These are phyloP conservation scores for Zaprionus ghesquierei DNA, from an alignment of 1,140 invertebrate species.

Conservation along the genomic window DNA sequence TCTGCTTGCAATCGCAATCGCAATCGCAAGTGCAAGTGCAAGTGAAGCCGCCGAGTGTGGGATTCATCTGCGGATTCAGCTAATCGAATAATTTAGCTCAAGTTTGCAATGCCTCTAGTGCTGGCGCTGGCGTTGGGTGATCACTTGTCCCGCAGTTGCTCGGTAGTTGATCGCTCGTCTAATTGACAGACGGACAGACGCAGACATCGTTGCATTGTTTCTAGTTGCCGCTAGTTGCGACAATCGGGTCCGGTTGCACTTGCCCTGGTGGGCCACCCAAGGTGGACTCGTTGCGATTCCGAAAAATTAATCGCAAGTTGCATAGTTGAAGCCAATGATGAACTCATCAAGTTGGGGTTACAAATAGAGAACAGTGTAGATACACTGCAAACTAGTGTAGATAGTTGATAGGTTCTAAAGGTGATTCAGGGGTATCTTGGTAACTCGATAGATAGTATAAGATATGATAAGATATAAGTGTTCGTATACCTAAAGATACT, in stretches of 20 bases:
- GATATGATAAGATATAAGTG: too few relatives aligned
- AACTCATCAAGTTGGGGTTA: background rate
- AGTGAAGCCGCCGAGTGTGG: slow-evolving; percentile 17
- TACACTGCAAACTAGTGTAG: background rate
- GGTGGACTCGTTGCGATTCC: background rate
- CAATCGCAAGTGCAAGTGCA: slow-evolving; percentile 41
- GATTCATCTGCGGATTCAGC: slow-evolving; percentile 32
- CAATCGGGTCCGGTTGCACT: background rate
- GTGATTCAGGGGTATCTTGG: background rate
- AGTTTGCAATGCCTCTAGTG: slow-evolving; percentile 22
- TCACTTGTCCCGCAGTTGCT: slow-evolving; percentile 19
- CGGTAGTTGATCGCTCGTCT: slow-evolving; percentile 17
- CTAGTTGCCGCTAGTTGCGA: background rate
- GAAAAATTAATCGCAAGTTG: background rate
- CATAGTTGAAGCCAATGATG: background rate
- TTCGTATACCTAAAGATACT: too few relatives aligned
- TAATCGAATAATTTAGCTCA: slow-evolving; percentile 74
- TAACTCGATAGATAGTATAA: too few relatives aligned
- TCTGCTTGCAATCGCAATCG: background rate
- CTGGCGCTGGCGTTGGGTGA: background rate
- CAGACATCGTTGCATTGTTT: slow-evolving; percentile 30
- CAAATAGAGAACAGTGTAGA: background rate
- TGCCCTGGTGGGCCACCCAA: background rate
- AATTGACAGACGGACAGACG: background rate
- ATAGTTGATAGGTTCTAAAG: background rate